These are phyloP conservation scores for Gymnodraco acuticeps DNA, from an alignment of 2,797 vertebrate species.

Conservation along the genomic window DNA sequence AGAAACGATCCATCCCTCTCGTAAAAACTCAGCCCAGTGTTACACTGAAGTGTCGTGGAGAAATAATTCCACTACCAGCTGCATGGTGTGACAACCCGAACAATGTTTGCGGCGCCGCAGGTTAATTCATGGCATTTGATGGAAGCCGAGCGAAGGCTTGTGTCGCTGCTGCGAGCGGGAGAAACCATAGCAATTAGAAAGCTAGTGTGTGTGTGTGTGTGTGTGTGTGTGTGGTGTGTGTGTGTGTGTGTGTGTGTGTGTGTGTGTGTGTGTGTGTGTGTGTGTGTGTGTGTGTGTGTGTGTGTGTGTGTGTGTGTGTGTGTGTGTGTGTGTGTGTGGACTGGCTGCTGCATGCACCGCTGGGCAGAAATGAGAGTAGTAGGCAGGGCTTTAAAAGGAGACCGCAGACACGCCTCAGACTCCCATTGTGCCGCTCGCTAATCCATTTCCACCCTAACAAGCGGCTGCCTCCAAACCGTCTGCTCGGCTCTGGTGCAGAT, in stretches of 20 bases:
- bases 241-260: slow-evolving; percentile 30
- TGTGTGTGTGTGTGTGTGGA: slow-evolving; percentile 43
- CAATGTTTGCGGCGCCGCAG: slow-evolving; percentile 61
- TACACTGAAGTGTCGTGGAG: slow-evolving; percentile 19
- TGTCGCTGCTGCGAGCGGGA: slow-evolving; percentile 65
- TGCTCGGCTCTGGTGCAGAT: slow-evolving; percentile 77
- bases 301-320: slow-evolving; percentile 52
- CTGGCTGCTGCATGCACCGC: slow-evolving; percentile 80
- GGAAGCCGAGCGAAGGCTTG: slow-evolving; percentile 72
- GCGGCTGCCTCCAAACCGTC: slow-evolving; percentile 80
- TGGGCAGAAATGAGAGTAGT: slow-evolving; percentile 83
- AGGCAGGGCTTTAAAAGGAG: slow-evolving; percentile 81
- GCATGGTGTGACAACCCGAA: slow-evolving; percentile 71
- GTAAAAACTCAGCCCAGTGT: slow-evolving; percentile 14
- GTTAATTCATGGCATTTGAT: slow-evolving; percentile 75
- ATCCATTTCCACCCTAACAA: slow-evolving; percentile 85
- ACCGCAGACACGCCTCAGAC: slow-evolving; percentile 81
- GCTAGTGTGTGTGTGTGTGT: slow-evolving; percentile 36
- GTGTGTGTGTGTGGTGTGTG: slow-evolving; percentile 39
- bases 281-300: slow-evolving; percentile 34
- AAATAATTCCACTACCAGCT: slow-evolving; percentile 69
- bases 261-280: slow-evolving; percentile 32
- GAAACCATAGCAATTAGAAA: slow-evolving; percentile 82
- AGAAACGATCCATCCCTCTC: slow-evolving; percentile 20
- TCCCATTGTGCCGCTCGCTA: slow-evolving; percentile 81